Percentiles rank a stretch among this genome's conserved stretches.
phyloP scores from a whole-genome alignment of 2,888 invertebrate species.

The Siphonodentalium dalli region DNA sequence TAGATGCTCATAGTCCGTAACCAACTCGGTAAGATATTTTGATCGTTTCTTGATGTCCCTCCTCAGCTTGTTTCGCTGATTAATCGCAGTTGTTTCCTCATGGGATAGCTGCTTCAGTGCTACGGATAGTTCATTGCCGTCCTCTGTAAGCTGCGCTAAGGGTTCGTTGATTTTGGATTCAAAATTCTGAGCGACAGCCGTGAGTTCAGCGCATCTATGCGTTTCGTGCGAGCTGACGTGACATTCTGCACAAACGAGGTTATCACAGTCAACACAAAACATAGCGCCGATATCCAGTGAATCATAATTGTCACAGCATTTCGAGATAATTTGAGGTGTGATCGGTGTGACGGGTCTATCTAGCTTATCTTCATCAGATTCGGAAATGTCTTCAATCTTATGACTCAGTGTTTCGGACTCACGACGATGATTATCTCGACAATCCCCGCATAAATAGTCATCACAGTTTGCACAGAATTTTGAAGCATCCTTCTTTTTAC shows the following conservation, averaged over 20 bases:
- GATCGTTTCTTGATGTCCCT: constrained; percentile 37
- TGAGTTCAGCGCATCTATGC: constrained; percentile 50
- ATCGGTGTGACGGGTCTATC: constrained; percentile 20
- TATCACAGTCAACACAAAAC: constrained; percentile 53
- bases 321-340: constrained; percentile 30
- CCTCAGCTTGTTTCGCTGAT: constrained; percentile 37
- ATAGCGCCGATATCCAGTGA: constrained; percentile 48
- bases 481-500: constrained; percentile 37
- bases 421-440: constrained; percentile 36
- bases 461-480: constrained; percentile 48
- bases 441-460: constrained; percentile 43
- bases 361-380: constrained; percentile 30
- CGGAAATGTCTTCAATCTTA: constrained; percentile 36
- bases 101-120: constrained; percentile 34
- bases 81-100: constrained; percentile 31
- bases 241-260: constrained; percentile 46
- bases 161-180: constrained; percentile 46
- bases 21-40: constrained; percentile 40
- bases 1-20: constrained; percentile 46
- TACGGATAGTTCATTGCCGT: constrained; percentile 33
- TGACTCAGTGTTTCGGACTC: constrained; percentile 45
- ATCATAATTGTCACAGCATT: constrained; percentile 48
- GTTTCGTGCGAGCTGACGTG: constrained; percentile 37
- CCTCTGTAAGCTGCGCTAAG: constrained; percentile 35
- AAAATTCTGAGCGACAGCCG: constrained; percentile 51